Evolutionary conservation across 2,113 vertebrate genomes (phyloP).

Genomic region (Noctilio leporinus): DNA sequence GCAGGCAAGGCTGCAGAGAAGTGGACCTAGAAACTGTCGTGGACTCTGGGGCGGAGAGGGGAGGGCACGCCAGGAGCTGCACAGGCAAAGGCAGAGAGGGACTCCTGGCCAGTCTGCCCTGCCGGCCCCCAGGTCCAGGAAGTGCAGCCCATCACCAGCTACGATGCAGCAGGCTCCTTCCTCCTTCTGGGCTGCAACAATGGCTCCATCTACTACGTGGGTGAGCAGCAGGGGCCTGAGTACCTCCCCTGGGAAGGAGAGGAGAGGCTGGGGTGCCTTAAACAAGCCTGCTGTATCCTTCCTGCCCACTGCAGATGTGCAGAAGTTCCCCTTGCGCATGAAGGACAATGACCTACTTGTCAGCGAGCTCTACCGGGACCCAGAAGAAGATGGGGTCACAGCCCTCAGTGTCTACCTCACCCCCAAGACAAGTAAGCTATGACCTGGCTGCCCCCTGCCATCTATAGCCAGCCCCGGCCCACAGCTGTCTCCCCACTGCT

Average conservation of each 20-base stretch:
- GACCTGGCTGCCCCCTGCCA: rapidly evolving
- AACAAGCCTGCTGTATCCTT: rapidly evolving
- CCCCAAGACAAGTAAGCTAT: constrained; percentile 87
- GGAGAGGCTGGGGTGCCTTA: rapidly evolving
- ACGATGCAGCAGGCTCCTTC: constrained; percentile 91
- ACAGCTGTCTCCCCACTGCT: no score
- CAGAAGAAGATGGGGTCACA: constrained; percentile 88
- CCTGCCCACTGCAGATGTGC: constrained; percentile 80
- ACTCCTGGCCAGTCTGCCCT: background rate
- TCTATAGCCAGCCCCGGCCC: background rate
- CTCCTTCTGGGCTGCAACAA: constrained; percentile 93
- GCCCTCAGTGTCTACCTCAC: constrained; percentile 94
- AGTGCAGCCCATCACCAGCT: constrained; percentile 93
- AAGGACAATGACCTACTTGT: constrained; percentile 94
- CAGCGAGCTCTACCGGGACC: constrained; percentile 92
- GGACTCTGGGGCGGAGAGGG: rapidly evolving
- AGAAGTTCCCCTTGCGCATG: constrained; percentile 94
- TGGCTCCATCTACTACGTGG: constrained; percentile 93
- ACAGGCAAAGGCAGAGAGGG: rapidly evolving
- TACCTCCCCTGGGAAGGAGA: background rate
- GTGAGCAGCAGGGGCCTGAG: constrained; percentile 65
- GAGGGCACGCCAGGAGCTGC: rapidly evolving
- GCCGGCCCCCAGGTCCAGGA: constrained; percentile 85
- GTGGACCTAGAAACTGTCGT: background rate
- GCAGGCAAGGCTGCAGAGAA: background rate